Conservation (phyloP, 64 coral and sea anemone species). For the Stichodactyla helianthus region DNA sequence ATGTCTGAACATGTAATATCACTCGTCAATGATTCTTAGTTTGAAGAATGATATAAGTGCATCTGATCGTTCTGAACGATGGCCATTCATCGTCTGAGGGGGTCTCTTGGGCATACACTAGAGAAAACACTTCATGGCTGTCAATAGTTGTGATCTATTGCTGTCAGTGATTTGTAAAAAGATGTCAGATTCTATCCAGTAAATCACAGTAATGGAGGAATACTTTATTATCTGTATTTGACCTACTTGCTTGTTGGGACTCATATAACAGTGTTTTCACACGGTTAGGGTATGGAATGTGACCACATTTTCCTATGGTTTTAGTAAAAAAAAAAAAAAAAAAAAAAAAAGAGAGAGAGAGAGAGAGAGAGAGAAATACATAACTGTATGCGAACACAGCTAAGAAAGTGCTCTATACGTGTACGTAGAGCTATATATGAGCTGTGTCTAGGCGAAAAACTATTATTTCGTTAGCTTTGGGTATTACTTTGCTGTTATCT, state of each 20-base stretch:
- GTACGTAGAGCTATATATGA: too few relatives aligned
- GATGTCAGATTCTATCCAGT: neutral
- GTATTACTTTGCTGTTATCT: too few relatives aligned
- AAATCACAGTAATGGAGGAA: neutral
- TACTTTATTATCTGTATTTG: neutral
- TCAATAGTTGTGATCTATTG: neutral
- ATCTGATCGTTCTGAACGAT: neutral
- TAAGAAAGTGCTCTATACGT: too few relatives aligned
- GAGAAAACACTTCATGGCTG: neutral
- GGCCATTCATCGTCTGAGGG: slow-evolving; percentile 1
- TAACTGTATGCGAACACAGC: too few relatives aligned
- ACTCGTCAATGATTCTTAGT: neutral
- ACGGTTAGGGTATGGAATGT: neutral
- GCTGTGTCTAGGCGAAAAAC: too few relatives aligned
- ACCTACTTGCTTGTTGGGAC: neutral
- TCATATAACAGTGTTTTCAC: neutral
- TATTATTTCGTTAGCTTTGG: too few relatives aligned
- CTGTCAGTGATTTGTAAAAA: neutral
- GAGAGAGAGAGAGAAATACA: too few relatives aligned
- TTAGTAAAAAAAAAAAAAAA: too few relatives aligned
- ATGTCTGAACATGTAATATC: neutral
- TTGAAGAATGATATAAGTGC: neutral
- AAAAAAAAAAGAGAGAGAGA: too few relatives aligned
- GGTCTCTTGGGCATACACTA: neutral
- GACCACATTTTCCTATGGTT: too few relatives aligned